Percentiles rank a stretch among this genome's conserved stretches.
phyloP scores from a whole-genome alignment of 2,113 vertebrate species.

The Sinocyclocheilus maitianheensis region DNA sequence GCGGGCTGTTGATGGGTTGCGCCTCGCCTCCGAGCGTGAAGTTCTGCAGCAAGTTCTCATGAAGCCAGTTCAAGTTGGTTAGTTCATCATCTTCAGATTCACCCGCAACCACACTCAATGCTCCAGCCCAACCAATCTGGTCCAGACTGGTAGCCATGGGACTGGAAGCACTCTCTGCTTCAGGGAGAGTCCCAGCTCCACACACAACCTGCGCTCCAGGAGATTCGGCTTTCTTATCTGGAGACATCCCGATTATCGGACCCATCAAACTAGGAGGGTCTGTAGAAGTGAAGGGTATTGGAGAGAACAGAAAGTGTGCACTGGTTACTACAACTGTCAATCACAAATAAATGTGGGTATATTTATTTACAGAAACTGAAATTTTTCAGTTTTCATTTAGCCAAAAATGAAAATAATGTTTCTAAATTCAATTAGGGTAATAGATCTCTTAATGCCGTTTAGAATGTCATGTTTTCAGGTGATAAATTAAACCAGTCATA shows the following conservation, averaged over 20 bases:
- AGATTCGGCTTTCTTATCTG: slow-evolving; percentile 67
- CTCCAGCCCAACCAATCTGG: slow-evolving; percentile 72
- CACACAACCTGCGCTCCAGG: slow-evolving; percentile 88
- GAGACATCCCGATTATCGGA: slow-evolving; percentile 98
- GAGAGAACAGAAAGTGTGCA: background rate
- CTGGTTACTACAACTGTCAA: background rate
- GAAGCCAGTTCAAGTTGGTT: slow-evolving; percentile 98
- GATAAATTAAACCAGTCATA: too few species aligned
- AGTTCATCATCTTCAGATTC: slow-evolving; percentile 87
- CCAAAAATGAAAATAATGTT: too few species aligned
- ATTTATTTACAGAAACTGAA: background rate
- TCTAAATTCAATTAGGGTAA: too few species aligned
- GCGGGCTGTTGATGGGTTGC: slow-evolving; percentile 83
- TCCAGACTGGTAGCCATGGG: slow-evolving; percentile 88
- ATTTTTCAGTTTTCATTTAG: too few species aligned
- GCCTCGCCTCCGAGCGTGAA: slow-evolving; percentile 92
- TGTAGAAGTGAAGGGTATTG: slow-evolving; percentile 56
- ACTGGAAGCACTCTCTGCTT: slow-evolving; percentile 83
- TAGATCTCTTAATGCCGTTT: too few species aligned
- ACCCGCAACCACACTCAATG: slow-evolving; percentile 2
- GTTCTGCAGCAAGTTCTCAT: slow-evolving; percentile 97
- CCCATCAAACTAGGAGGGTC: slow-evolving; percentile 90
- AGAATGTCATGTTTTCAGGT: too few species aligned
- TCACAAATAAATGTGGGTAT: background rate
- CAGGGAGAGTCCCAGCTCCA: slow-evolving; percentile 87